Percentiles rank a stretch among this genome's conserved stretches.
These are phyloP conservation scores for Pachyuromys duprasi DNA, from an alignment of 2,797 vertebrate genomes.

Conservation along the genomic window DNA sequence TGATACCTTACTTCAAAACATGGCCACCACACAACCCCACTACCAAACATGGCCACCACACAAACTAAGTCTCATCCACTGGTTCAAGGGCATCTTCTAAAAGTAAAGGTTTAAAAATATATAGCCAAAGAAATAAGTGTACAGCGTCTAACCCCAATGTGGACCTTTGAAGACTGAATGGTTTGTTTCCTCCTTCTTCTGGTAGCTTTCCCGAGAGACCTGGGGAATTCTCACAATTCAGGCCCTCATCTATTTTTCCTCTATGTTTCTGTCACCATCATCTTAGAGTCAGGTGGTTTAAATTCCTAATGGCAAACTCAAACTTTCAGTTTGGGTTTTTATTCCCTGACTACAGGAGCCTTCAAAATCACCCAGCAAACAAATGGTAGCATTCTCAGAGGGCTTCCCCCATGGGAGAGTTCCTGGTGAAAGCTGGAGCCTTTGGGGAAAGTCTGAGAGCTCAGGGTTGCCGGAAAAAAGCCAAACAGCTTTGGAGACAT, in stretches of 20 bases:
- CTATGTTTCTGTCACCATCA: constrained; percentile 53
- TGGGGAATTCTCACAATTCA: constrained; percentile 49
- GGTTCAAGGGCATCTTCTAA: background rate
- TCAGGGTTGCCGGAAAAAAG: constrained; percentile 22
- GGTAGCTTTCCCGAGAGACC: constrained; percentile 52
- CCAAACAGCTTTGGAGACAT: constrained; percentile 19
- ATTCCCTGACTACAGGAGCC: constrained; percentile 53
- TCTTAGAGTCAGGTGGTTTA: constrained; percentile 74
- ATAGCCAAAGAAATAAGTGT: background rate
- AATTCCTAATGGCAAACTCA: constrained; percentile 68
- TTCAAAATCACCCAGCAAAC: constrained; percentile 64
- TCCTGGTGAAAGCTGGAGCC: background rate
- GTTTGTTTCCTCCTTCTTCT: background rate
- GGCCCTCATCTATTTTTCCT: constrained; percentile 64
- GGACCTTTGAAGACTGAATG: background rate
- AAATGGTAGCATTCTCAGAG: constrained; percentile 43
- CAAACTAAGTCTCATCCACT: background rate
- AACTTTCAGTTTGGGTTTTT: constrained; percentile 69
- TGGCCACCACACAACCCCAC: background rate
- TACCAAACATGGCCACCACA: background rate
- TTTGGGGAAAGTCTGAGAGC: background rate
- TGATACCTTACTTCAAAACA: background rate
- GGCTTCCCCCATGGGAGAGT: background rate
- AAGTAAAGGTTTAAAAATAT: background rate
- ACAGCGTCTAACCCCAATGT: background rate